Evolutionary conservation across 1,140 invertebrate species (phyloP), one percentile per base, ranked within the genome.

Genomic region (Bombus terrestris): DNA sequence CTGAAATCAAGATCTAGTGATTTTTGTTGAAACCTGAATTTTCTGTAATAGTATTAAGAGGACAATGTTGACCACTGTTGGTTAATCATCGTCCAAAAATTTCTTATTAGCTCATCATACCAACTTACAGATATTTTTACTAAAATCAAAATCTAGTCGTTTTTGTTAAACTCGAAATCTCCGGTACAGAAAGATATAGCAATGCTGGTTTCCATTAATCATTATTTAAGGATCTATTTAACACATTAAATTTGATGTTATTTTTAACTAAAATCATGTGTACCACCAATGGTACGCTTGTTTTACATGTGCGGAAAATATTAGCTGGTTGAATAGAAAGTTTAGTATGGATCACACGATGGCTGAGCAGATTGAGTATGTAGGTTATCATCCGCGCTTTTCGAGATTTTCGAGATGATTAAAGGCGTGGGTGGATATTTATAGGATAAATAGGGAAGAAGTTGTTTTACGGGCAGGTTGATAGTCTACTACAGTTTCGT

Each of bases 171-270:
- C 47, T 18, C 47, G 18, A 22, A 8, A 53, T n/a, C 12, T 62
- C 28, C 12, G 28, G 4, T n/a, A n/a, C 59, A n/a, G 12, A n/a
- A 13, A n/a, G 47, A 53, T 53, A 8, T 53, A 53, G 5, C 18
- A 22, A 53, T 10, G 15, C 15, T 35, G 32, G 18, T 41, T 69
- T 28, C 25, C 57, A 59, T 62, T n/a, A 68, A 59, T 75, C 37
- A 2, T 37, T 83, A 88, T 75, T 59, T 28, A 35, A 69, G 62
- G 39, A 87, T 59, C 77, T 47, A 8, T n/a, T 62, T n/a, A 1
- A 62, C 12, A 5, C 28, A 5, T 13, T 12, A 62, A n/a, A n/a
- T 62, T 28, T 13, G 1, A 28, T 12, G 3, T n/a, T 62, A 62
- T 5, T 62, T n/a, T 62, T 62, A 53, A 22, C 47, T 53, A 6